Evolutionary conservation across 2,797 vertebrate species (phyloP).

Genomic region (Protosalanx chinensis): DNA sequence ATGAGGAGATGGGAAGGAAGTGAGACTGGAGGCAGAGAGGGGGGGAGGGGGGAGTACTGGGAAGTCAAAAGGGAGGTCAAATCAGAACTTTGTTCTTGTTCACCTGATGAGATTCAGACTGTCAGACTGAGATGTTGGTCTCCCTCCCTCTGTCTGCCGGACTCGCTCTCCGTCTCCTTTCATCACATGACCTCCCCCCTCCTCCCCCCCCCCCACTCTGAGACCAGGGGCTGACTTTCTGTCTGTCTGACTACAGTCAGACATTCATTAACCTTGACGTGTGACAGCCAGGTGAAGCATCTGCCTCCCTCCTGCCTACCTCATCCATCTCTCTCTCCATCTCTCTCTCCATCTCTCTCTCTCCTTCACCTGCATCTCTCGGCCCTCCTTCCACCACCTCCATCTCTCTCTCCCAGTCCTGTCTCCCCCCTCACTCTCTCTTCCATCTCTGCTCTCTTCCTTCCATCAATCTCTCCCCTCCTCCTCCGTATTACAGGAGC

Average conservation of each 20-base stretch:
- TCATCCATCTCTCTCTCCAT: background rate
- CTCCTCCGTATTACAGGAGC: no score
- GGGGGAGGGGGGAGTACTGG: background rate
- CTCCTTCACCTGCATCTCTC: slow-evolving; percentile 7
- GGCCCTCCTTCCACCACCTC: background rate
- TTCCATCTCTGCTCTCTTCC: slow-evolving; percentile 39
- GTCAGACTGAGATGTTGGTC: slow-evolving; percentile 56
- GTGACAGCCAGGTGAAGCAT: slow-evolving; percentile 34
- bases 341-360: slow-evolving; percentile 60
- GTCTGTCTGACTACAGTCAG: background rate
- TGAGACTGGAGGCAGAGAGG: background rate
- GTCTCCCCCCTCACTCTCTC: slow-evolving; percentile 58
- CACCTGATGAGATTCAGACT: slow-evolving; percentile 51
- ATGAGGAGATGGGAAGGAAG: background rate
- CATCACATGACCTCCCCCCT: no score
- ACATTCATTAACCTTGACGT: slow-evolving; percentile 66
- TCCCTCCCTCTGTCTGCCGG: slow-evolving; percentile 12
- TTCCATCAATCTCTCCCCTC: slow-evolving; percentile 25
- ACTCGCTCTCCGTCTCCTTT: no score
- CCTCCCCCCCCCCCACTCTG: no score
- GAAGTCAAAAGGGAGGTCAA: background rate
- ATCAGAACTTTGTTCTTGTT: background rate
- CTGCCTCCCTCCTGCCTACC: background rate
- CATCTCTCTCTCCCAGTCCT: background rate
- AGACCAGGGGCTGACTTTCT: background rate